Evolutionary conservation across 1,140 invertebrate species (phyloP), one percentile per base, ranked within the genome.

Genomic region (Magallana ariakensis): DNA sequence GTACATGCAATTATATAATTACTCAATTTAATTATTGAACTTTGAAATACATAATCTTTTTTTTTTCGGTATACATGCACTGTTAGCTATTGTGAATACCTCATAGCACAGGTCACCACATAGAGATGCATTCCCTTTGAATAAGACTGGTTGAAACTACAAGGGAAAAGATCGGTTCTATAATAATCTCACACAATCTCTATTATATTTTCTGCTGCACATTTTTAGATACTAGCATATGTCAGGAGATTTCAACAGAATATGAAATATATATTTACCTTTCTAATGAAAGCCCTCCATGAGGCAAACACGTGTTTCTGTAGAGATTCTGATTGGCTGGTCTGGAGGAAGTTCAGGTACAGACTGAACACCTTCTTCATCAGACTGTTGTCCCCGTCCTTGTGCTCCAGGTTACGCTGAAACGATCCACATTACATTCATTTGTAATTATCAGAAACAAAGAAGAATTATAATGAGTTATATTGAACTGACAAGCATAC

Each of bases 221-320:
- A 0, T 46, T 46, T 46, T 46, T 0, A 5, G 33, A 46, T 46
- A 46, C 33, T 4, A 46, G 33, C 33, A 46, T n/a, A n/a, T 46
- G 33, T 46, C 33, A 1, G 33, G 33, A 46, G 33, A 46, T 46
- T 62, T 62, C 15, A 80, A 19, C 11, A 33, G 46, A 7, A 80
- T 9, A 80, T 8, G 1, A 22, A 13, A 46, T 33, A 82, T 54
- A 53, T 54, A 0, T 3, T 7, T 96, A 95, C 85, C 95, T 98
- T 98, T 94, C 98, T 98, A 56, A 99, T 97, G 91, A 98, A 99
- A 0, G 97, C 97, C 90, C 98, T 96, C 46, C 99, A 94, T 0
- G 97, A 97, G 11, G 98, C 98, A 95, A 99, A 99, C 5, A 98
- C 96, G 93, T 99, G 98, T 90, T 97, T 97, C 90, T 98, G 97